Base-by-base conservation (phyloP, 2,797 vertebrate species). In the Myotis findleyi region DNA sequence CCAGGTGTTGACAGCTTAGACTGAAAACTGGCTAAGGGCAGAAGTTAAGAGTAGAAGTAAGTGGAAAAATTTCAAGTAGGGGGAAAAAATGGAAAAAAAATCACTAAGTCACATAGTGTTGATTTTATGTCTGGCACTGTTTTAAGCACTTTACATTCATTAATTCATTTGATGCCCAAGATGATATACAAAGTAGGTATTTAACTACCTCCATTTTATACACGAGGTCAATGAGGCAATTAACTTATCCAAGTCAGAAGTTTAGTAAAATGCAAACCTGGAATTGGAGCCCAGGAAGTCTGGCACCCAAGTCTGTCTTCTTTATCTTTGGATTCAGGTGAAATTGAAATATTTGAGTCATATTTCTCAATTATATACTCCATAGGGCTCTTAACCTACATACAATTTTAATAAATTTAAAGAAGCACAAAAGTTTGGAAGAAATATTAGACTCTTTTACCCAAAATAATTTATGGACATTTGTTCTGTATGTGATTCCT, bases 1-100 rank as follows among this genome's bases (percentile, higher is more conserved):
- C 97, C 97, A 95, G 87, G 95, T 97, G 91, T 86, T 97, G 97
- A 97, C 96, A 97, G 96, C 96, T 96, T 97, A 87, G 96, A 97
- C 86, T 96, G 97, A 98, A 96, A 95, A 88, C 64, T 89, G 85
- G 96, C 91, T 75, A 96, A 93, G 92, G 89, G 96, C 96, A 97
- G 92, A 98, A 97, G 96, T 91, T 93, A 95, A 96, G 81, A 92
- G 94, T 97, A 93, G 89, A 93, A 94, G 83, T 93, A 98, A 96
- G 96, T 96, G 83, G 88, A 92, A 96, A 93, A 69, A 81, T 87
- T 95, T 97, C 87, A 77, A 96, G 81, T 88, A 96, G 79, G 93
- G 93, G 91, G 92, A 96, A 55, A 93, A 83, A 77, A 82, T 5
- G 20, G 23, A 87, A 91, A 79, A 66, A 88, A 86, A 47, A 36